Evolutionary conservation across 2,888 invertebrate genomes (phyloP), one percentile per base, ranked within the genome.

Genomic region (Pristionchus entomophagus): DNA sequence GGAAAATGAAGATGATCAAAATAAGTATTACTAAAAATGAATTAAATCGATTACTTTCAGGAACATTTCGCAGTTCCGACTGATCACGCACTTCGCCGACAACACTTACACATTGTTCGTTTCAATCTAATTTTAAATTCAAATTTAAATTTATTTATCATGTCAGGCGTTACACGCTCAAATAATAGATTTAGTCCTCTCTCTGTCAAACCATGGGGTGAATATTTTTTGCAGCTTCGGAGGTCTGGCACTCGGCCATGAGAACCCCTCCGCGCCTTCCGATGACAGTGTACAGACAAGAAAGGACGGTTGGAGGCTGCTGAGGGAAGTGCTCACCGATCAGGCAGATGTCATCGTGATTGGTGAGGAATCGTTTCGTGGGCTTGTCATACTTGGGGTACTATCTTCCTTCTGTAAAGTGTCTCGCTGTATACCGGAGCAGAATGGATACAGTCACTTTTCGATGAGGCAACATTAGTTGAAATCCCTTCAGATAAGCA

Each of bases 31-130:
- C 51, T 6, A 4, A 53, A 14, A 53, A n/a, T n/a, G n/a, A n/a
- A n/a, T n/a, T n/a, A 45, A 45, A 10, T 53, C 12, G 8, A 59
- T 22, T 5, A 26, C n/a, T 59, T 65, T 65, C 65, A 65, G 88
- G n/a, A 92, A 92, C 65, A 78, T 92, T 69, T 88, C 91, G 4
- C 91, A 92, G 84, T 90, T 91, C 82, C 86, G 91, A 29, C 85
- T 85, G n/a, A 77, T 77, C n/a, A 85, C 73, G 0, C 22, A 53
- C 26, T 85, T 85, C 73, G 22, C 73, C 65, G 32, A 35, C 8
- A 4, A 3, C 35, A 35, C 14, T 35, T 38, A 10, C 45, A 45
- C 45, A 45, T 45, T 45, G 45, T 10, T 45, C 45, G 6, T 45
- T 45, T 45, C n/a, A n/a, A n/a, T n/a, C n/a, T n/a, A n/a, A n/a